Evolutionary conservation across 2,797 vertebrate genomes (phyloP), one percentile per base, ranked within the genome.

Genomic region (Scleropages formosus): DNA sequence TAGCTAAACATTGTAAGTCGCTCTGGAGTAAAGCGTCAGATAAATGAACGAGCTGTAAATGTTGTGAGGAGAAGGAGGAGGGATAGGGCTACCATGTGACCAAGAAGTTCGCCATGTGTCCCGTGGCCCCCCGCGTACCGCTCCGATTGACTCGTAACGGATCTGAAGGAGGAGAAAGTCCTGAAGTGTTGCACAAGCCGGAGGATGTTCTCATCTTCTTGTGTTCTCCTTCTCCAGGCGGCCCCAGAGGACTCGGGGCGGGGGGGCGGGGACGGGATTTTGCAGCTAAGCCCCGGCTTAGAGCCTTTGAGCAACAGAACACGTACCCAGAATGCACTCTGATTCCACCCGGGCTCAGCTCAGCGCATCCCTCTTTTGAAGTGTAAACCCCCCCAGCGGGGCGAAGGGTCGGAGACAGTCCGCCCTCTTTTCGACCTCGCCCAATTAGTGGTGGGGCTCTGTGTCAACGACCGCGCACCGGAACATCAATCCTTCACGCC

Each of bases 201-300:
- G 13, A 51, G 18, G 82, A 80, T 74, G 78, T 85, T 86, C 78
- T 77, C 80, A 75, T 79, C 79, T 74, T 39, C 80, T 78, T 51
- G 31, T 39, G 31, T 39, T 39, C 65, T n/a, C n/a, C n/a, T 64
- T 39, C 77, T 83, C 81, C 74, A 73, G 10, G 84, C 79, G 4
- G 77, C 77, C 75, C 69, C 51, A 72, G 31, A 79, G 78, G 78
- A 39, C 31, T 39, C 31, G 6, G 31, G 31, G 31, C 31, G 68
- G 65, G 65, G 16, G 44, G 44, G 12, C 8, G 16, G 12, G 13
- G 46, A 12, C n/a, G 75, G 79, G 81, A 78, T 89, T 89, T 91
- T 79, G 86, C 85, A 82, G 81, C 80, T 86, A 90, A 92, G 84
- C 86, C 87, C 46, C 26, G 85, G 90, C 91, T 92, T 90, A 91